A percentile compares a stretch with the other conserved stretches of the same genome.
Evolutionary conservation across 2,797 vertebrate genomes (phyloP).

Genomic region (Mormyrops attenuatus): DNA sequence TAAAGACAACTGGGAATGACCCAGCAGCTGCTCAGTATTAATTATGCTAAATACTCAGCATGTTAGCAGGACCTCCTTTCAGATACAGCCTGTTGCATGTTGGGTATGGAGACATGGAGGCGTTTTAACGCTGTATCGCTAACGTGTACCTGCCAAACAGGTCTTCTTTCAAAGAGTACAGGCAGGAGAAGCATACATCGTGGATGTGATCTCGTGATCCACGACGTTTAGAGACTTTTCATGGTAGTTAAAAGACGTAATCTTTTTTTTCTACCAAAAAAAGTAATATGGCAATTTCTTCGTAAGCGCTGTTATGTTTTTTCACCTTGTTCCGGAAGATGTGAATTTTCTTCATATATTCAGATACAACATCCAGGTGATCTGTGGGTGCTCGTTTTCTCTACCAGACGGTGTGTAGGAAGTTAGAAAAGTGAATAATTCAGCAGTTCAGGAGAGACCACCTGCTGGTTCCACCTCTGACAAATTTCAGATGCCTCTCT

Average conservation of each 20-base stretch:
- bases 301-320: background rate
- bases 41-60: background rate
- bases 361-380: background rate
- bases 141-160: background rate
- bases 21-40: background rate
- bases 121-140: background rate
- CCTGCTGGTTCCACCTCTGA: background rate
- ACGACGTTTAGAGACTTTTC: background rate
- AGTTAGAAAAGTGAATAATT: conserved; percentile 5
- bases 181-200: background rate
- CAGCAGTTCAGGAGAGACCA: background rate
- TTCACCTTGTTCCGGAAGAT: background rate
- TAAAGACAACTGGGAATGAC: background rate
- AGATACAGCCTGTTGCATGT: background rate
- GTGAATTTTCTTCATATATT: no score
- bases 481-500: background rate
- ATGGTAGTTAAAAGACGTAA: background rate
- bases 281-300: background rate
- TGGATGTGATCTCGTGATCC: background rate
- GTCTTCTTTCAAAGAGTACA: background rate
- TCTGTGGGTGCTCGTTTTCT: conserved; percentile 10
- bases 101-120: background rate
- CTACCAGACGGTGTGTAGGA: conserved; percentile 17
- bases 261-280: background rate
- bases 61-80: background rate